These are phyloP conservation scores for Glossosoma conforme DNA, from an alignment of 1,140 invertebrate species.

Conservation along the genomic window DNA sequence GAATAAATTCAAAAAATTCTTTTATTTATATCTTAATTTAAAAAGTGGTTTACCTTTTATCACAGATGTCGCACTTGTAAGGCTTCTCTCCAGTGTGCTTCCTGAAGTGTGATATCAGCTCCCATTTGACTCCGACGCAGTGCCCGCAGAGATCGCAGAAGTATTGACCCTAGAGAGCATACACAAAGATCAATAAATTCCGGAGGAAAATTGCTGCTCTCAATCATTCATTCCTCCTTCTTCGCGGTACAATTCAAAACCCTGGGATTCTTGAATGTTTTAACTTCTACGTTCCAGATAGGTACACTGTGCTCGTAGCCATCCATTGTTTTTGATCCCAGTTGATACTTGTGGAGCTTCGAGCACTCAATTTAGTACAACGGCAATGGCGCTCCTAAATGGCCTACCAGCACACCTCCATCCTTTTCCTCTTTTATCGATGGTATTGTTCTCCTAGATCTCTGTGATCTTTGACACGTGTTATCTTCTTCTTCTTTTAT, in stretches of 20 bases:
- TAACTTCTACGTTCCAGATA: background rate
- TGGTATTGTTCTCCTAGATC: too few relatives aligned
- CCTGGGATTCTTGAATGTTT: background rate
- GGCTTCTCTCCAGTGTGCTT: conserved; percentile 97
- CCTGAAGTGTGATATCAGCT: conserved; percentile 74
- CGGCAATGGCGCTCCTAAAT: too few relatives aligned
- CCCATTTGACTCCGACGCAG: conserved; percentile 18
- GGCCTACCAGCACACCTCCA: too few relatives aligned
- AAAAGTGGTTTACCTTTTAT: conserved; percentile 15
- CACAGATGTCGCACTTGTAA: conserved; percentile 70
- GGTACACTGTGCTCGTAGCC: background rate
- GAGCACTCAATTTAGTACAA: too few relatives aligned
- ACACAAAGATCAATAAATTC: background rate
- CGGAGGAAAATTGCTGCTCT: too few relatives aligned
- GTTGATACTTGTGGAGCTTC: too few relatives aligned
- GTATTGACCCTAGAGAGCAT: conserved; percentile 11
- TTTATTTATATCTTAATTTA: too few relatives aligned
- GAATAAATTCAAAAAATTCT: too few relatives aligned
- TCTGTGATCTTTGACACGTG: too few relatives aligned
- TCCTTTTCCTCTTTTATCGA: too few relatives aligned
- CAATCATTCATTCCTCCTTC: background rate
- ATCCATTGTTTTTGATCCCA: background rate
- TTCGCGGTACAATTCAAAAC: background rate
- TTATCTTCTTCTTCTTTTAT: too few relatives aligned
- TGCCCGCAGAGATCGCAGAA: conserved; percentile 24